Base-by-base conservation (phyloP, 2,888 invertebrate genomes). In the Pyrocoelia pectoralis region DNA sequence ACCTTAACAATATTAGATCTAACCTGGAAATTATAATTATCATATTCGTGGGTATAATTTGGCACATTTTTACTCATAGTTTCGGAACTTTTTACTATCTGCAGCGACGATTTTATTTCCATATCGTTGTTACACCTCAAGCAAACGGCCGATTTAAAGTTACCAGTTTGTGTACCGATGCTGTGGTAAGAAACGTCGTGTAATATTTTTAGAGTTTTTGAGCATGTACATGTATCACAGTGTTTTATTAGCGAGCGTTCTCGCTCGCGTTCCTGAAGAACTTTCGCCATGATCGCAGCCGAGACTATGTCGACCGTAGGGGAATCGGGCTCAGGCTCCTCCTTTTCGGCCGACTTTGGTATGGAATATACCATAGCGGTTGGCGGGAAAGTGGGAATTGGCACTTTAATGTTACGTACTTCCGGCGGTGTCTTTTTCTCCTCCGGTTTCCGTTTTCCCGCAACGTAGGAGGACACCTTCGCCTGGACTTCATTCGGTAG, bases 401-500 rank as follows among this genome's bases (percentile, higher is more conserved):
- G 90, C 67, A 91, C 90, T 73, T 89, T 89, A 60, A 91, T 90
- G 68, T 87, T 87, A 76, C 85, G 86, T 41, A 85, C 79, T 74
- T 87, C 86, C 2, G 83, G 81, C 49, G 80, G 74, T 1, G 73
- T 59, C 63, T 77, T 78, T 14, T 74, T 73, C 57, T 81, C 80
- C 60, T 86, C 85, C 1, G 84, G 81, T 71, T 82, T 83, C 56
- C 82, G 79, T 78, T 89, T 90, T 48, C 87, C 87, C 76, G 87
- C 86, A 58, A 91, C 87, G 76, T 93, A 93, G 24, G 89, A 88
- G 24, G 91, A 89, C 1, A 97, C 95, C 81, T 96, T 91, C 48
- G 93, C 90, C 83, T 97, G 97, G 29, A 96, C 90, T 80, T 97
- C 97, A 38, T 90, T 85, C 56, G 97, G 94, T 76, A 97, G 86